These are phyloP conservation scores for Cynopterus brachyotis DNA, from an alignment of 2,113 vertebrate genomes.

Conservation along the genomic window DNA sequence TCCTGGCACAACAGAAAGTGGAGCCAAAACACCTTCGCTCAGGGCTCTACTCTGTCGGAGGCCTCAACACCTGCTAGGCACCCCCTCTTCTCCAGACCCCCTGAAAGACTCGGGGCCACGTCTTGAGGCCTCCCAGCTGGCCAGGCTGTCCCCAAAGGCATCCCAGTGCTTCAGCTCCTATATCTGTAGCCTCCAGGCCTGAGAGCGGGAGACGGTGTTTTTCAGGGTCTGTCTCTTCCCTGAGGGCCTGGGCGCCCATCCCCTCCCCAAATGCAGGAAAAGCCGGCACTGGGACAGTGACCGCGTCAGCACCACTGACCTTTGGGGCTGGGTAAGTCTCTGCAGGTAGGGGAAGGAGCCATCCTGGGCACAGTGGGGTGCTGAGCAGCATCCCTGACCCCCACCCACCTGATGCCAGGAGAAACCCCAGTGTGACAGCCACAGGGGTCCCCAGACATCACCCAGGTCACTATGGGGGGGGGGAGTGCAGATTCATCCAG, in stretches of 20 bases:
- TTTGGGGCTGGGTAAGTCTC: no score
- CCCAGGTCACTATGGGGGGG: not conserved
- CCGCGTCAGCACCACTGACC: not conserved
- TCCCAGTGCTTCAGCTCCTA: not conserved
- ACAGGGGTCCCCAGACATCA: not conserved
- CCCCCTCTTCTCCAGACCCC: not conserved
- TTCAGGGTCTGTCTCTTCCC: no score
- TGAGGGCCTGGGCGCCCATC: no score
- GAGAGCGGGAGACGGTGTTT: not conserved
- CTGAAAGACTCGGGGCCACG: not conserved
- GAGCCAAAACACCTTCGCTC: accelerated
- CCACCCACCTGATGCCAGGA: not conserved
- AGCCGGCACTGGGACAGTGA: not conserved
- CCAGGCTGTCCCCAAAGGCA: not conserved
- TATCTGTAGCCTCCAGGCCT: not conserved
- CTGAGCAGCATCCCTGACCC: not conserved
- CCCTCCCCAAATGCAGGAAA: not conserved
- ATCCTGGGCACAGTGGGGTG: not conserved
- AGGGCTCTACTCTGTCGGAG: not conserved
- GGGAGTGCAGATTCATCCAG: not conserved
- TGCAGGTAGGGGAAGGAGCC: not conserved
- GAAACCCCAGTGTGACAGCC: not conserved
- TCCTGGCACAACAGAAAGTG: not conserved
- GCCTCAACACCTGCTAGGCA: not conserved
- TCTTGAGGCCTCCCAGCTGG: not conserved